Conservation (phyloP, 2,888 invertebrate species). For the Microdon myrmicae region DNA sequence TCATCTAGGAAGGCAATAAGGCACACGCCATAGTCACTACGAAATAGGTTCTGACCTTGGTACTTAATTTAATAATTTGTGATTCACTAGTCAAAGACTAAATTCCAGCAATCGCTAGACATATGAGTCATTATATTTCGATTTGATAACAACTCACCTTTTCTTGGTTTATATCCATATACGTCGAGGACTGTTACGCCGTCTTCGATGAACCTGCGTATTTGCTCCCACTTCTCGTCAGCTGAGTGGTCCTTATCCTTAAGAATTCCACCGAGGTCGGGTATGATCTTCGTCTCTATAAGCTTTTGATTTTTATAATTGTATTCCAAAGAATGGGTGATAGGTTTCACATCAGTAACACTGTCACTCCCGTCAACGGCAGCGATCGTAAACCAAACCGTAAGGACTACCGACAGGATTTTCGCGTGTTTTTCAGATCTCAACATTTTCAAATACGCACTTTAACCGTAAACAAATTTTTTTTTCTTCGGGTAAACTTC, state of each 20-base stretch:
- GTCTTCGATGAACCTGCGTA: slow-evolving; percentile 63
- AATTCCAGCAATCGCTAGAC: no score
- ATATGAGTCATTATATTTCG: no score
- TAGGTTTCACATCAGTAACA: slow-evolving; percentile 36
- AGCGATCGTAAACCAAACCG: slow-evolving; percentile 18
- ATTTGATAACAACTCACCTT: slow-evolving; percentile 57
- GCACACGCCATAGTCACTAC: no score
- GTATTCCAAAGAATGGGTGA: slow-evolving; percentile 60
- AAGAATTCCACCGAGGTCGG: slow-evolving; percentile 56
- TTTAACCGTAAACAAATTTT: slow-evolving; percentile 1
- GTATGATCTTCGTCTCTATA: slow-evolving; percentile 64
- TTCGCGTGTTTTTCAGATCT: slow-evolving; percentile 36
- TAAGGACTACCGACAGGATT: slow-evolving; percentile 31
- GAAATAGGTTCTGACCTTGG: no score
- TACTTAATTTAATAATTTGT: no score
- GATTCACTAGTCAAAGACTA: no score
- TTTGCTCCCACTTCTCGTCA: slow-evolving; percentile 64
- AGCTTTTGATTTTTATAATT: slow-evolving; percentile 63
- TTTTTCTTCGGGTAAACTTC: neutral
- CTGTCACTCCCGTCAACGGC: slow-evolving; percentile 48
- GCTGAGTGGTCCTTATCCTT: slow-evolving; percentile 54
- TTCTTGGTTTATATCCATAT: slow-evolving; percentile 63
- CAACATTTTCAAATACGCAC: slow-evolving; percentile 26
- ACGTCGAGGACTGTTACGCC: slow-evolving; percentile 64
- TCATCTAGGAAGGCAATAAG: no score